A percentile compares a stretch with the other conserved stretches of the same genome.
Conservation (phyloP, 2,797 vertebrate species). For the Sebastes minor region DNA sequence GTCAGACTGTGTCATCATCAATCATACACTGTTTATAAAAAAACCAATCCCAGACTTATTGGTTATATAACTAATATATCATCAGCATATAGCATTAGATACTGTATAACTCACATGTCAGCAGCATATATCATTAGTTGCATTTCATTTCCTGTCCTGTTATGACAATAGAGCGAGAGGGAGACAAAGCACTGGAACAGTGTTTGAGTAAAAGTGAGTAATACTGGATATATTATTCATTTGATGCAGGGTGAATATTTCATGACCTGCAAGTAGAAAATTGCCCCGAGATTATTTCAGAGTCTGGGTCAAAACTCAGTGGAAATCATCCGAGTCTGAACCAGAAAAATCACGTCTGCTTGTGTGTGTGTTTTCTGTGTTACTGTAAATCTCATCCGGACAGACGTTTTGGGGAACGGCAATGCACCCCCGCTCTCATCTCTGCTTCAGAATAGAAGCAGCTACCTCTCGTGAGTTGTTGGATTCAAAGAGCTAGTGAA, state of each 20-base stretch:
- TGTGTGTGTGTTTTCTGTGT: background rate
- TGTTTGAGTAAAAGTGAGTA: conserved; percentile 48
- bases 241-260: conserved; percentile 64
- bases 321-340: conserved; percentile 54
- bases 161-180: conserved; percentile 24
- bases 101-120: background rate
- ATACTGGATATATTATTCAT: conserved; percentile 67
- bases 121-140: conserved; percentile 15
- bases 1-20: conserved; percentile 12
- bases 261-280: conserved; percentile 50
- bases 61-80: conserved; percentile 15
- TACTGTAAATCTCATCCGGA: conserved; percentile 29
- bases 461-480: background rate
- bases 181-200: conserved; percentile 29
- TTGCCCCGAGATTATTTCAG: conserved; percentile 48
- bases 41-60: conserved; percentile 1
- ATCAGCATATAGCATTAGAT: conserved; percentile 14
- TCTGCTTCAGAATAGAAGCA: background rate
- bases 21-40: conserved; percentile 1
- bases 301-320: conserved; percentile 68
- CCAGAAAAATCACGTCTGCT: conserved; percentile 31
- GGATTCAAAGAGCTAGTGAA: conserved; percentile 15
- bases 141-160: conserved; percentile 23
- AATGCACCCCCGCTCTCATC: background rate
- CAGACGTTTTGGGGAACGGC: conserved; percentile 3